Percentiles rank a stretch among this genome's conserved stretches.
Evolutionary conservation across 2,797 vertebrate genomes (phyloP).

Genomic region (Silurus lanzhouensis): DNA sequence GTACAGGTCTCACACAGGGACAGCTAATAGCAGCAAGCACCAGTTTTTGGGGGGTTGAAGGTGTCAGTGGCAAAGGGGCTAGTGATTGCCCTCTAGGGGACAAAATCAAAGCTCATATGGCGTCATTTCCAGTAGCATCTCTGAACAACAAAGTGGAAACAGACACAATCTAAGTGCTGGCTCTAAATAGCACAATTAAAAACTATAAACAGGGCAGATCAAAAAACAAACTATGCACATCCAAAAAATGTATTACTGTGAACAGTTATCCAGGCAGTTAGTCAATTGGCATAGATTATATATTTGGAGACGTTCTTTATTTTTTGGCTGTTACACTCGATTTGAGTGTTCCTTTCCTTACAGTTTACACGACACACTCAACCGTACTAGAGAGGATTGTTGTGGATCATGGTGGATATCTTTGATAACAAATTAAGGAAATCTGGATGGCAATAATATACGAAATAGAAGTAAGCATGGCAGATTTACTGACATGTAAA

Average conservation of each 20-base stretch:
- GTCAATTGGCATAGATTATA: conserved; percentile 18
- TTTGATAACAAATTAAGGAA: not conserved
- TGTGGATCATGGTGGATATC: not conserved
- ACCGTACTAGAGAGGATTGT: not conserved
- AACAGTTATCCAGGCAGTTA: conserved; percentile 3
- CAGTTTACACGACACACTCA: not conserved
- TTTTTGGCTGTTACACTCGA: not conserved
- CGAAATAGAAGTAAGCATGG: not conserved
- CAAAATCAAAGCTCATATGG: conserved; percentile 66
- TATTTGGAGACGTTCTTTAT: not conserved
- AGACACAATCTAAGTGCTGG: conserved; percentile 43
- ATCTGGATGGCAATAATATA: not conserved
- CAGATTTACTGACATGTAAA: not conserved
- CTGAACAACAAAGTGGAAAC: conserved; percentile 66
- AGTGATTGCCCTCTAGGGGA: conserved; percentile 85
- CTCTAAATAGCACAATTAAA: conserved; percentile 73
- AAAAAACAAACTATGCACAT: not conserved
- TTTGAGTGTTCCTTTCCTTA: not conserved
- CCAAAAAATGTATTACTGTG: not conserved
- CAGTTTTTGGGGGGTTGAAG: conserved; percentile 65
- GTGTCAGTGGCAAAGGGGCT: conserved; percentile 75
- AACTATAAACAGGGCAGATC: conserved; percentile 57
- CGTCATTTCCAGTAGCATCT: conserved; percentile 71
- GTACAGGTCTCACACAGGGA: conserved; percentile 64
- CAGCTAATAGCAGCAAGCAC: conserved; percentile 58